These are phyloP conservation scores for Tachina fera DNA, from an alignment of 2,888 invertebrate species.

Conservation along the genomic window DNA sequence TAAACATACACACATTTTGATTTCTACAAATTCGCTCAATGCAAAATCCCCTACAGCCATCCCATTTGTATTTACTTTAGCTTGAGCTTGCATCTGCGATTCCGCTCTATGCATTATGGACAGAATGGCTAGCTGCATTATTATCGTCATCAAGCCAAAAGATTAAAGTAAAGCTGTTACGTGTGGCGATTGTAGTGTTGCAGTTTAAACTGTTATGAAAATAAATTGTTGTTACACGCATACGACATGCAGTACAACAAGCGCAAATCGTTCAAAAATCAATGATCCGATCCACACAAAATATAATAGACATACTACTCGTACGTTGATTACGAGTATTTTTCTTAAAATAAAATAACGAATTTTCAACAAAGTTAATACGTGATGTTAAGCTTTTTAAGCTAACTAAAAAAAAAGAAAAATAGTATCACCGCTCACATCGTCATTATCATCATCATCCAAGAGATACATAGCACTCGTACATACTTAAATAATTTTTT, in stretches of 20 bases:
- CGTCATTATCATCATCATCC: conserved; percentile 11
- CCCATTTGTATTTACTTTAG: conserved; percentile 30
- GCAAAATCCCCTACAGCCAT: not conserved
- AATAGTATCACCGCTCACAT: conserved; percentile 29
- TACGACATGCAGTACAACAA: conserved; percentile 74
- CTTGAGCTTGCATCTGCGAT: conserved; percentile 29
- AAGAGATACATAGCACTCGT: not conserved
- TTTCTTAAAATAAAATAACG: conserved; percentile 33
- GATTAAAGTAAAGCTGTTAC: conserved; percentile 45
- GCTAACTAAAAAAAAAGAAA: not conserved
- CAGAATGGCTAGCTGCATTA: conserved; percentile 22
- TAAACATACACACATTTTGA: too few relatives aligned
- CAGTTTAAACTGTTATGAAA: conserved; percentile 71
- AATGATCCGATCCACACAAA: conserved; percentile 39
- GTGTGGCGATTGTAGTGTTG: conserved; percentile 41
- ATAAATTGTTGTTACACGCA: conserved; percentile 81
- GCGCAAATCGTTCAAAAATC: conserved; percentile 66
- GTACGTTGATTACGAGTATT: conserved; percentile 58
- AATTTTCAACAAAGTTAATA: conserved; percentile 54
- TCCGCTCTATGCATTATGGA: conserved; percentile 2
- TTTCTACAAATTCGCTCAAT: too few relatives aligned
- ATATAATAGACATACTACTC: conserved; percentile 15
- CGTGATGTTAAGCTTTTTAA: conserved; percentile 61
- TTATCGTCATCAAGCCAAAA: conserved; percentile 40
- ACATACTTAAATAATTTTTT: not conserved